A percentile compares a stretch with the other conserved stretches of the same genome.
Evolutionary conservation across 2,888 invertebrate species (phyloP).

Genomic region (Thymelicus acteon): DNA sequence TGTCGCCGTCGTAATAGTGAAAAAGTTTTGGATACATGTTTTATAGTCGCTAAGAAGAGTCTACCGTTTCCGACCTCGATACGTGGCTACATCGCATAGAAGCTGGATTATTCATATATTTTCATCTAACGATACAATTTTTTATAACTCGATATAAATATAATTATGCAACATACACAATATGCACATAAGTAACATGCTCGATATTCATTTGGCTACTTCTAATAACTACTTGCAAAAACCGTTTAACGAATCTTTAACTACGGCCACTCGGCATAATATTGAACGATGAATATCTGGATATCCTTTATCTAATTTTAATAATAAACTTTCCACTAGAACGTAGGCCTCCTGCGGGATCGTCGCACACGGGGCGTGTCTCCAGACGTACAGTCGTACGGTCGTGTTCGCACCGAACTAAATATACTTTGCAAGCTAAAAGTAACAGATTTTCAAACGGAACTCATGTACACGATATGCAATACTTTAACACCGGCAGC

Average conservation of each 20-base stretch:
- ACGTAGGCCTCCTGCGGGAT: conserved; percentile 61
- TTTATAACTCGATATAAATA: conserved; percentile 73
- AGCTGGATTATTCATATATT: conserved; percentile 62
- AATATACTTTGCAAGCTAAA: conserved; percentile 28
- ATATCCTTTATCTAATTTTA: conserved; percentile 61
- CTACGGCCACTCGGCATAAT: conserved; percentile 76
- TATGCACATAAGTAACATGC: conserved; percentile 75
- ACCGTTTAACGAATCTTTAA: conserved; percentile 73
- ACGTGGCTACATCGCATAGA: conserved; percentile 63
- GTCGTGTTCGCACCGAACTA: background rate
- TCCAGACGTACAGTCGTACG: too few species aligned
- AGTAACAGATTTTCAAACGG: conserved; percentile 39
- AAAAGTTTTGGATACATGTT: conserved; percentile 72
- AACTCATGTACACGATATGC: background rate
- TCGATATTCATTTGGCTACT: conserved; percentile 72
- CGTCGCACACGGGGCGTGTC: background rate
- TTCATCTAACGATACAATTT: conserved; percentile 75
- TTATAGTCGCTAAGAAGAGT: conserved; percentile 69
- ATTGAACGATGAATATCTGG: conserved; percentile 57
- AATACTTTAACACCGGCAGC: background rate
- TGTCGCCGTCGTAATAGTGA: conserved; percentile 70
- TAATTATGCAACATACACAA: conserved; percentile 65
- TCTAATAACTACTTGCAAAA: conserved; percentile 75
- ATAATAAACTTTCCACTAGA: conserved; percentile 69
- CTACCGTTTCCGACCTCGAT: conserved; percentile 49